Evolutionary conservation across 2,797 vertebrate species (phyloP).

Genomic region (Argyrosomus regius): DNA sequence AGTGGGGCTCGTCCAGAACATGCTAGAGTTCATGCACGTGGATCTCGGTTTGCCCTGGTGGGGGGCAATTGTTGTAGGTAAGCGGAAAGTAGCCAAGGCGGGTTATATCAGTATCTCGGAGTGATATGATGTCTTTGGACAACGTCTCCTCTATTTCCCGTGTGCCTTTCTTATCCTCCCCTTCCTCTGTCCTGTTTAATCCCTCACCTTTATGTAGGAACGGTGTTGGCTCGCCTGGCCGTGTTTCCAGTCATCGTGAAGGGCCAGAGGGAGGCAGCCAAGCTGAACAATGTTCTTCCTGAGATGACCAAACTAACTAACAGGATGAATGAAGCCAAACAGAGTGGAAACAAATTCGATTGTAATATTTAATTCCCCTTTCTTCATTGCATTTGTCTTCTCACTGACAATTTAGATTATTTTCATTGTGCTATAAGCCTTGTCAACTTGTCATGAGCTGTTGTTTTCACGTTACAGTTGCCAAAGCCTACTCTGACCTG

Average conservation of each 20-base stretch:
- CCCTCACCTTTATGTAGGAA: slow-evolving; percentile 75
- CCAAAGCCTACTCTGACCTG: slow-evolving; percentile 89
- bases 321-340: slow-evolving; percentile 89
- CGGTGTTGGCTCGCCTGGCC: slow-evolving; percentile 86
- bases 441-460: background rate
- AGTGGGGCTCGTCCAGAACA: slow-evolving; percentile 90
- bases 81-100: slow-evolving; percentile 34
- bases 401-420: accelerated
- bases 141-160: background rate
- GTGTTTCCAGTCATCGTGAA: slow-evolving; percentile 92
- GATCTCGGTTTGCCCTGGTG: slow-evolving; percentile 92
- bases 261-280: slow-evolving; percentile 90
- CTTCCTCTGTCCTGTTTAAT: background rate
- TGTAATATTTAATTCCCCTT: slow-evolving; percentile 75
- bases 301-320: slow-evolving; percentile 86
- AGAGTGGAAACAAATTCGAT: slow-evolving; percentile 88
- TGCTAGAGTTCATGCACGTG: slow-evolving; percentile 89
- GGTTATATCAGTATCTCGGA: background rate
- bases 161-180: background rate
- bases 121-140: background rate
- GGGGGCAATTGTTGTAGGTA: slow-evolving; percentile 92
- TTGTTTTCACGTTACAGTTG: slow-evolving; percentile 78
- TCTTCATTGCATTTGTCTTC: background rate
- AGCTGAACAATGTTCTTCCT: slow-evolving; percentile 91
- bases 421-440: background rate